phyloP scores from a whole-genome alignment of 2,888 invertebrate species.

The Julus scandinavius region DNA sequence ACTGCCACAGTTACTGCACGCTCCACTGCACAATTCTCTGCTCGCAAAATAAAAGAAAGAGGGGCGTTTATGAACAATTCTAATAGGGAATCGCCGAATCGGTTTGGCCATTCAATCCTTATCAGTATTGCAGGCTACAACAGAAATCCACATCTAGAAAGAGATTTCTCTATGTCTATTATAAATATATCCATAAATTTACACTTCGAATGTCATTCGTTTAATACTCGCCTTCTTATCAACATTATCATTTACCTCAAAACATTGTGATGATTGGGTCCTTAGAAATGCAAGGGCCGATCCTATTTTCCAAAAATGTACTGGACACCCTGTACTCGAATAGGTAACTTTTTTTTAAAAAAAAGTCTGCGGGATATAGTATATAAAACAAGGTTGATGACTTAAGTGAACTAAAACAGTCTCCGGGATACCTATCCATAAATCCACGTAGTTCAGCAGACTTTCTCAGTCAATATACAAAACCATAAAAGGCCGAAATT shows the following conservation, averaged over 20 bases:
- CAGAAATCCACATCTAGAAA: not conserved
- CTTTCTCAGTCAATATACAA: constrained; percentile 1
- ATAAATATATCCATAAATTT: not conserved
- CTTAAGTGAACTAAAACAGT: not conserved
- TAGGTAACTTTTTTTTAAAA: not conserved
- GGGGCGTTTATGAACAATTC: not conserved
- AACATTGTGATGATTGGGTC: no score
- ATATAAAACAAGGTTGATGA: not conserved
- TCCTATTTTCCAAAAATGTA: no score
- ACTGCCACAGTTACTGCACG: constrained; percentile 7
- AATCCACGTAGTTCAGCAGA: not conserved
- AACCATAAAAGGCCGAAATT: constrained; percentile 9
- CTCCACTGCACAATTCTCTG: constrained; percentile 34
- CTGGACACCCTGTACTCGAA: not conserved
- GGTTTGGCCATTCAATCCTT: not conserved
- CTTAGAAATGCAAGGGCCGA: no score
- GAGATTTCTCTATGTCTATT: not conserved
- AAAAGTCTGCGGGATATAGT: not conserved
- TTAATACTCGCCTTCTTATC: no score
- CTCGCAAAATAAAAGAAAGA: constrained; percentile 6
- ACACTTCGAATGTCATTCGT: no score
- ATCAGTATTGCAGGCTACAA: not conserved
- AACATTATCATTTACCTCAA: no score
- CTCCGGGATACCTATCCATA: not conserved
- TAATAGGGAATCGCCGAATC: not conserved